Evolutionary conservation across 1,140 invertebrate species (phyloP).

Genomic region (Trichonephila clavipes): DNA sequence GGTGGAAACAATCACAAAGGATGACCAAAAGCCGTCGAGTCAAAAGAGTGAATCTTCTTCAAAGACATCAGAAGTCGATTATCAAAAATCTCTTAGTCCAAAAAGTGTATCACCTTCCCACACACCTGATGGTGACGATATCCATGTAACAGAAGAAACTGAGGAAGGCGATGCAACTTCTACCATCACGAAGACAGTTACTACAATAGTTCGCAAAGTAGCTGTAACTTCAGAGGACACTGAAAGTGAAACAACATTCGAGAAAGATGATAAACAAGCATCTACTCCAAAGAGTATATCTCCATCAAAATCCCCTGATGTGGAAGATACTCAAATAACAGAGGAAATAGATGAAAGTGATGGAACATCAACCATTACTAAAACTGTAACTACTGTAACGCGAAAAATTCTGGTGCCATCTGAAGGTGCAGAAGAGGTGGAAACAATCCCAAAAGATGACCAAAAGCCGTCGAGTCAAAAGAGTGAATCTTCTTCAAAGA

Average conservation of each 20-base stretch:
- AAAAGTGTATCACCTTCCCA: background rate
- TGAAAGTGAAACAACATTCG: background rate
- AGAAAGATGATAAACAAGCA: background rate
- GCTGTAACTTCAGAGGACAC: background rate
- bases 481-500: no score
- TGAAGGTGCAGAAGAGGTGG: background rate
- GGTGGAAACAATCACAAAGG: no score
- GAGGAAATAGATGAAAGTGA: background rate
- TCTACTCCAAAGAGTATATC: no score
- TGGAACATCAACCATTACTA: background rate
- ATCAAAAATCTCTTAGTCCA: background rate
- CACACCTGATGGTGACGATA: background rate
- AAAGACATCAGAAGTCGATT: no score
- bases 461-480: no score
- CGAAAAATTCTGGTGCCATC: background rate
- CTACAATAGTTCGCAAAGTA: background rate
- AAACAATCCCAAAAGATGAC: background rate
- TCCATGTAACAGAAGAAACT: background rate
- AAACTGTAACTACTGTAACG: background rate
- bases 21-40: no score
- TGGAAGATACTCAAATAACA: background rate
- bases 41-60: no score
- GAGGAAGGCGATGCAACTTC: background rate
- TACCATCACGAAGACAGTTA: background rate
- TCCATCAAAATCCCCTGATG: background rate